Evolutionary conservation across 2,113 vertebrate species (phyloP), one percentile per base, ranked within the genome.

Genomic region (Pomatostomus ruficeps): DNA sequence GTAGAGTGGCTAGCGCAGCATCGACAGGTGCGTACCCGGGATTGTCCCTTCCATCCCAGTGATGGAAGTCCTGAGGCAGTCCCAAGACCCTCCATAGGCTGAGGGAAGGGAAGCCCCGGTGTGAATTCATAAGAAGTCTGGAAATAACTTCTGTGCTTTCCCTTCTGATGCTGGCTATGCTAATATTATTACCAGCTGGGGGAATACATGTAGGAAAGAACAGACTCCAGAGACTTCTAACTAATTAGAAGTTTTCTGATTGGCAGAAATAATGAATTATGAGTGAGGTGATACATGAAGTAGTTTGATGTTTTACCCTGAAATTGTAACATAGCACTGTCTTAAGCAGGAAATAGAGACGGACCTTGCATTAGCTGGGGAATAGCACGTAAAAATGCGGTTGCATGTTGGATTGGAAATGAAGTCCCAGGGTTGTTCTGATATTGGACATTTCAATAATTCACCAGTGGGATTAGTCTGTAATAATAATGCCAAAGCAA

Each of bases 341-440:
- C 54, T 83, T 88, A 85, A 70, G 33, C 61, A 33, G 67, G 62
- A 62, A 68, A 12, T 22, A 85, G n/a, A 83, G 79, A 7, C 70
- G 90, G 81, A 88, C 62, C 62, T 95, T 85, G 54, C 13, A 14
- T 55, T 88, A 20, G 40, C 17, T 68, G 24, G 48, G 52, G 43
- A 71, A 51, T 29, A 85, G 33, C 2, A 2, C 0, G 0, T 85
- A 48, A 52, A 15, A 72, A 46, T 82, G 45, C 0, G 0, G 12
- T 62, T 85, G 61, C 42, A 2, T 79, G 31, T 75, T 79, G 51
- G 49, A 38, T 51, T 68, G 70, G 42, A 82, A 75, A 66, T 83
- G 12, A 43, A 85, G 82, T 95, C 65, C 40, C 61, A 28, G 52
- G 11, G 13, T 85, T 79, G 49, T 79, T 94, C 42, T 79, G 54